These are phyloP conservation scores for Drosophila infuscata DNA, from an alignment of 2,888 invertebrate species.

Conservation along the genomic window DNA sequence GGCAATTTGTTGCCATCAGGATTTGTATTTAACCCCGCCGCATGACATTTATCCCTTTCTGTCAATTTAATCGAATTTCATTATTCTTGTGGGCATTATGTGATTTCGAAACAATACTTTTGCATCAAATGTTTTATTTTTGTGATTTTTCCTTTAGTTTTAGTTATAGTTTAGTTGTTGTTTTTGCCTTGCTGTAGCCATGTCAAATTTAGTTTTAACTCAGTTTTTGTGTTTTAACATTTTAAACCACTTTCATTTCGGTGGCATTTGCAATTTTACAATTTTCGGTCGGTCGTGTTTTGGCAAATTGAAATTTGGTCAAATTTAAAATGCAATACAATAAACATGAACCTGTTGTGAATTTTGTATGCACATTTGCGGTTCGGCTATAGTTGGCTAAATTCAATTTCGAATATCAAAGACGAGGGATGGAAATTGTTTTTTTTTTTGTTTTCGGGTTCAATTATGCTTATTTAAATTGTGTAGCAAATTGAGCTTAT, in stretches of 20 bases:
- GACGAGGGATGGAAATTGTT: not conserved
- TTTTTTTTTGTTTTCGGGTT: not conserved
- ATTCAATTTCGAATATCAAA: slow-evolving; percentile 10
- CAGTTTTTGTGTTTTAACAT: slow-evolving; percentile 51
- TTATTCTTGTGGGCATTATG: slow-evolving; percentile 55
- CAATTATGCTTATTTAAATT: not conserved
- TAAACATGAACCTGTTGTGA: slow-evolving; percentile 45
- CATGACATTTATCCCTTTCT: slow-evolving; percentile 40
- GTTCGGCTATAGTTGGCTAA: slow-evolving; percentile 14
- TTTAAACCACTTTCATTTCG: slow-evolving; percentile 44
- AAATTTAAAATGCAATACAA: slow-evolving; percentile 54
- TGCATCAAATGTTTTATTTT: slow-evolving; percentile 13
- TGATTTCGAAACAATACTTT: slow-evolving; percentile 25
- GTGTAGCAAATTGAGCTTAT: not conserved
- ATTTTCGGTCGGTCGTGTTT: slow-evolving; percentile 28
- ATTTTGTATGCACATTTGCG: slow-evolving; percentile 35
- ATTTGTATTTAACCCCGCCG: slow-evolving; percentile 32
- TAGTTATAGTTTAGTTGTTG: not conserved
- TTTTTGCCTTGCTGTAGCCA: slow-evolving; percentile 10
- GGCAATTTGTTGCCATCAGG: slow-evolving; percentile 12
- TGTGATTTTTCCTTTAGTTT: not conserved
- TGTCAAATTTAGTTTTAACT: slow-evolving; percentile 50
- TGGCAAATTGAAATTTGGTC: slow-evolving; percentile 69
- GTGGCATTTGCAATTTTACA: slow-evolving; percentile 34
- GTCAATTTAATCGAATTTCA: slow-evolving; percentile 70